Percentiles rank a stretch among this genome's conserved stretches.
Evolutionary conservation across 2,113 vertebrate species (phyloP).

Genomic region (Bos javanicus): DNA sequence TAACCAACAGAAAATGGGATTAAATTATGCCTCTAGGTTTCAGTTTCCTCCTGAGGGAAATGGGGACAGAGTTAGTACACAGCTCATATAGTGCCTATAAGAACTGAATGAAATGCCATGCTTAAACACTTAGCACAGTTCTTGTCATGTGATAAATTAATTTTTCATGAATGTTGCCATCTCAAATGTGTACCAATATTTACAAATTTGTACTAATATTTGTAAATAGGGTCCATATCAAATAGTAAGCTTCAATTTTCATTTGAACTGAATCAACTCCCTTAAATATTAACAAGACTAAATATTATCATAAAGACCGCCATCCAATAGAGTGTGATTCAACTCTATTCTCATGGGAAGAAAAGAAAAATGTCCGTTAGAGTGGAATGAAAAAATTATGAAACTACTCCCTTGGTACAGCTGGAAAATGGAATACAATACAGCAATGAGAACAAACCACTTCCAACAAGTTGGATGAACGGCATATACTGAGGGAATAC

Average conservation of each 20-base stretch:
- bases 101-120: neutral
- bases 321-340: neutral
- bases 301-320: neutral
- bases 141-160: neutral
- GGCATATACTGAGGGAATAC: neutral
- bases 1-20: neutral
- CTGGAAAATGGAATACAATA: neutral
- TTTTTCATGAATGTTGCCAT: neutral
- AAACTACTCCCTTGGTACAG: neutral
- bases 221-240: neutral
- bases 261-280: neutral
- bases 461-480: neutral
- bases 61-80: neutral
- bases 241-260: neutral
- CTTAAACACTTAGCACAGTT: neutral
- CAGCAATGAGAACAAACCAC: neutral
- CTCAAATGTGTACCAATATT: neutral
- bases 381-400: neutral
- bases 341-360: neutral
- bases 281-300: neutral
- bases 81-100: neutral
- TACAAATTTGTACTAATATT: neutral
- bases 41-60: neutral
- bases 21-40: neutral
- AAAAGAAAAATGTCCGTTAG: neutral